Evolutionary conservation across 2,888 invertebrate species (phyloP).

Genomic region (Drosophila ezoana): DNA sequence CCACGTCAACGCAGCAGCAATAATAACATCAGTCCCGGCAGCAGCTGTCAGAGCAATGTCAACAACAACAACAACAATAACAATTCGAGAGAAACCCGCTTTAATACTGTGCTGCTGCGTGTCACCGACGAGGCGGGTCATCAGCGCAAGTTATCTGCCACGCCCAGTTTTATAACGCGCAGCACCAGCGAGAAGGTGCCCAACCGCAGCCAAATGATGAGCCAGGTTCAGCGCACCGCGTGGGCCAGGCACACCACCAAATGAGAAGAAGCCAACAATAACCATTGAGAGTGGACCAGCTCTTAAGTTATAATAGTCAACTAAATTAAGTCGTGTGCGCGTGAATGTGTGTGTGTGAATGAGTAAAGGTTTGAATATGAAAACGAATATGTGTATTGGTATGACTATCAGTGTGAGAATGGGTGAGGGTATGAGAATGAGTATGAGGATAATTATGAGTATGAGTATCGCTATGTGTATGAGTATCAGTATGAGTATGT

Average conservation of each 20-base stretch:
- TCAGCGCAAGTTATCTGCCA: constrained; percentile 85
- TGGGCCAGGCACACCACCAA: constrained; percentile 96
- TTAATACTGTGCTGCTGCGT: constrained; percentile 86
- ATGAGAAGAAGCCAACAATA: constrained; percentile 79
- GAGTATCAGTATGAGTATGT: constrained; percentile 30
- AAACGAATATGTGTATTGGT: constrained; percentile 5
- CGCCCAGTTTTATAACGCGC: constrained; percentile 89
- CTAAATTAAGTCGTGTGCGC: constrained; percentile 16
- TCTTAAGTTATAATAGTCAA: constrained; percentile 37
- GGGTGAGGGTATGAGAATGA: constrained; percentile 11
- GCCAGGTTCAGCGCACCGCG: constrained; percentile 91
- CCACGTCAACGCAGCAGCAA: constrained; percentile 64
- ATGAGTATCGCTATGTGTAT: constrained; percentile 21
- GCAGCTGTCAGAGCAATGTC: constrained; percentile 53
- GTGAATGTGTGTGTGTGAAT: constrained; percentile 10
- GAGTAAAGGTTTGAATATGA: constrained; percentile 6
- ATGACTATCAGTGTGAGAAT: background rate
- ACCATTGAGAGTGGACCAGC: constrained; percentile 34
- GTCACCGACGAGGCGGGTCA: constrained; percentile 86
- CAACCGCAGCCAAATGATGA: constrained; percentile 93
- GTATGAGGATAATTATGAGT: constrained; percentile 14
- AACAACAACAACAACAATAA: constrained; percentile 50
- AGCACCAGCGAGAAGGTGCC: constrained; percentile 95
- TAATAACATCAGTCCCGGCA: constrained; percentile 66
- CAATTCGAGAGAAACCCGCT: constrained; percentile 69